Evolutionary conservation across 2,113 vertebrate genomes (phyloP), one percentile per base, ranked within the genome.

Genomic region (Kobus ellipsiprymnus): DNA sequence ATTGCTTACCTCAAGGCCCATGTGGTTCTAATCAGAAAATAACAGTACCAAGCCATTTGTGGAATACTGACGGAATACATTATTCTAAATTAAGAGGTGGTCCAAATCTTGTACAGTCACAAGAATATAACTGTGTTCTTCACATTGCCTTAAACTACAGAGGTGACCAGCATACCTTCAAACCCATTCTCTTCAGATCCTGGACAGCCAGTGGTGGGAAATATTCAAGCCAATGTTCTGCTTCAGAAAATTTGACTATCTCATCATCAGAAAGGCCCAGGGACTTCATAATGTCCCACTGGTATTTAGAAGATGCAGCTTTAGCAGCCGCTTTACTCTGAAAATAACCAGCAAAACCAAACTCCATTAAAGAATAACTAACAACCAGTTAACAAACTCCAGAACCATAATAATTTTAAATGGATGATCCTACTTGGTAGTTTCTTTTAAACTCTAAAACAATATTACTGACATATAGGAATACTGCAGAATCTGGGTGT

Each of bases 231-330:
- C 99, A 99, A 86, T 99, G 99, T 67, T 99, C 99, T 84, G 99
- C 99, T 81, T 99, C 99, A 81, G 99, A 99, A 99, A 99, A 99
- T 23, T 89, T 98, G 27, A 96, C 90, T 67, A 99, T 99, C 88
- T 99, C 99, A 87, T 98, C 97, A 97, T 99, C 99, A 81, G 98
- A 98, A 17, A 99, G 98, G n/a, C 99, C 99, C 93, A 99, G 97
- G 95, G 99, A 99, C 95, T 98, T 99, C 99, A 99, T 99, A 94
- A 99, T 99, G 80, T 99, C 98, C 99, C 99, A 99, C 98, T 99
- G 99, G 98, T 99, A 99, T 33, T 99, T 99, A 67, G 99, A 98
- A 9, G 99, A 98, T 29, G 99, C 99, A 21, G 99, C 81, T 98
- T 99, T 99, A 89, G 99, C 99, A 92, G 98, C 99, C 64, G 99